phyloP scores from a whole-genome alignment of 2,797 vertebrate species.

The Enteromius radiatus region DNA sequence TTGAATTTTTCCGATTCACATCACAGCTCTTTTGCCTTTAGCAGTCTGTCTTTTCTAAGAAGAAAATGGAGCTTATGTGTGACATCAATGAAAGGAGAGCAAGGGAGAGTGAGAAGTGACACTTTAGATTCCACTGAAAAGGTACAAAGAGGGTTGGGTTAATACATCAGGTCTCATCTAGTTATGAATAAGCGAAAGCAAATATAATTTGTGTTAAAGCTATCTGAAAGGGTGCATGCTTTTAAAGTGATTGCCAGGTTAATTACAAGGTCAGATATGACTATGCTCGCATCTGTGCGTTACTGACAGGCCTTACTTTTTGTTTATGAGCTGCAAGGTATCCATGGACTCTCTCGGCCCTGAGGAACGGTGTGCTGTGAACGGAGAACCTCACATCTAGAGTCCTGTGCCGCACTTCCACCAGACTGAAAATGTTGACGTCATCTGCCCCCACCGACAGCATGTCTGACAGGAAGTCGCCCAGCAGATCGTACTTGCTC shows the following conservation, averaged over 20 bases:
- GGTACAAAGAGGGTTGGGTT: not conserved
- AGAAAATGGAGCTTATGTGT: not conserved
- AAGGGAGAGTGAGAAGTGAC: not conserved
- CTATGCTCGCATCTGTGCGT: not conserved
- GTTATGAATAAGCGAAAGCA: conserved; percentile 8
- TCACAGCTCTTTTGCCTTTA: conserved; percentile 59
- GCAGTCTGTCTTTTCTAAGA: not conserved
- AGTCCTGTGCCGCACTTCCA: conserved; percentile 74
- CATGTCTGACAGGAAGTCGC: conserved; percentile 82
- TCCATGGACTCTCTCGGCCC: conserved; percentile 82
- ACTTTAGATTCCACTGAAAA: conserved; percentile 11
- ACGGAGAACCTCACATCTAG: conserved; percentile 82
- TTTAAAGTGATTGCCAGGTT: conserved; percentile 7
- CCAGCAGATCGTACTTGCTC: conserved; percentile 77
- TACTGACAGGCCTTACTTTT: conserved; percentile 74
- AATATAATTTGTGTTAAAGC: conserved; percentile 1
- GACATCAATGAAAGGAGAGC: not conserved
- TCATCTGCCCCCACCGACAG: conserved; percentile 74
- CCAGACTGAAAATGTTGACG: conserved; percentile 81
- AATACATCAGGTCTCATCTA: not conserved
- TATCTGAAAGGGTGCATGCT: not conserved
- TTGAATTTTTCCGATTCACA: conserved; percentile 66
- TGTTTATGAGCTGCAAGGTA: conserved; percentile 84
- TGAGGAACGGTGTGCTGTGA: conserved; percentile 71
- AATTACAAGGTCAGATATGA: not conserved